These are phyloP conservation scores for Microcebus tavaratra DNA, from an alignment of 2,113 vertebrate genomes.

Conservation along the genomic window DNA sequence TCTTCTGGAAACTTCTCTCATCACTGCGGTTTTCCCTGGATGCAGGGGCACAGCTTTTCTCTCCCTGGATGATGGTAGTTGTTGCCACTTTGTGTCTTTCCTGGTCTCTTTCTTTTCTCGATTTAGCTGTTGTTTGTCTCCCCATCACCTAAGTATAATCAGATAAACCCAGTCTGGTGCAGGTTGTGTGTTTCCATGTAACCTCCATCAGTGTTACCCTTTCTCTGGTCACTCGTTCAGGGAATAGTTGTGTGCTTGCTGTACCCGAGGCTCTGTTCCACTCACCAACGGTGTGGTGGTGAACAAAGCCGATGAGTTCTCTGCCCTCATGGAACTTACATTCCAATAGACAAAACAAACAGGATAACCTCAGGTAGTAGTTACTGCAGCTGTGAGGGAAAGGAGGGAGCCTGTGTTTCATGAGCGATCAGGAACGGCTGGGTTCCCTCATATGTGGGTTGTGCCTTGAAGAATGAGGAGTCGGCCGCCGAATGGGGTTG, in stretches of 20 bases:
- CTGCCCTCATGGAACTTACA: not conserved
- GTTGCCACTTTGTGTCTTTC: not conserved
- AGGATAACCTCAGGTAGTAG: not conserved
- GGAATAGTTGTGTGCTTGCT: not conserved
- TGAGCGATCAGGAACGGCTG: not conserved
- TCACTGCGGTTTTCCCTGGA: not conserved
- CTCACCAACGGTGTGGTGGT: not conserved
- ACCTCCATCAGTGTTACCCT: not conserved
- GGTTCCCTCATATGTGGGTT: not conserved
- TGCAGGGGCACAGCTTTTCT: not conserved
- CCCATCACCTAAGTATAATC: not conserved
- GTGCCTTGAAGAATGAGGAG: not conserved
- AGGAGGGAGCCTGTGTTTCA: not conserved
- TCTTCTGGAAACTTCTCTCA: not conserved
- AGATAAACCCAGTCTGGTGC: not conserved
- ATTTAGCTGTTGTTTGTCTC: not conserved
- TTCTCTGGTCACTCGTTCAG: not conserved
- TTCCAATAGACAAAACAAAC: not conserved
- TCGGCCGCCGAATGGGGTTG: not conserved
- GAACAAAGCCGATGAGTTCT: not conserved
- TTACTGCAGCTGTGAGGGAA: not conserved
- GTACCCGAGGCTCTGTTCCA: not conserved
- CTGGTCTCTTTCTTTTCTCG: not conserved
- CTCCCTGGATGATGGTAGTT: not conserved
- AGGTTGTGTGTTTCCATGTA: not conserved